Evolutionary conservation across 2,113 vertebrate species (phyloP).

Genomic region (Polypterus senegalus): DNA sequence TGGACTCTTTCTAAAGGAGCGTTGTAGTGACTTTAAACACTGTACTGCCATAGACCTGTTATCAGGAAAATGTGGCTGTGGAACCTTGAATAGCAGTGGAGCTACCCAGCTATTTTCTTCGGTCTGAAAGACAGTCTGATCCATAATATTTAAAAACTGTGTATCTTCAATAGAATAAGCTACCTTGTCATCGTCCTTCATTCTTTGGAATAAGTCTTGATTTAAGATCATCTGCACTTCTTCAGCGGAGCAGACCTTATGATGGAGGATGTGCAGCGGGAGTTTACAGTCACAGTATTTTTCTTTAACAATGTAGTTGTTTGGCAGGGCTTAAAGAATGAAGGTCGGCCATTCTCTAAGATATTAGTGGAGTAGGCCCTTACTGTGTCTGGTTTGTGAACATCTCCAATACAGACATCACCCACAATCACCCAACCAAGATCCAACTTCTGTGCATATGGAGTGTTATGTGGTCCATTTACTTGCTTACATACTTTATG

Average conservation of each 20-base stretch:
- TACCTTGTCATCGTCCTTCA: not conserved
- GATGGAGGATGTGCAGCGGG: too few relatives aligned
- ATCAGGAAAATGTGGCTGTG: not conserved
- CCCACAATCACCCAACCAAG: not conserved
- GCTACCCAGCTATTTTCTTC: conserved; percentile 1
- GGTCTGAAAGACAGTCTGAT: not conserved
- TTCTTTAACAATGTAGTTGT: not conserved
- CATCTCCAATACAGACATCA: not conserved
- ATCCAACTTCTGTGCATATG: not conserved
- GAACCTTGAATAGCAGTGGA: not conserved
- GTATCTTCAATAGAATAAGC: not conserved
- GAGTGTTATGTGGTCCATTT: not conserved
- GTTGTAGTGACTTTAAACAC: not conserved
- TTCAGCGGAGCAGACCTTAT: too few relatives aligned
- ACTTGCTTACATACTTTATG: not conserved
- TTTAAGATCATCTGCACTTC: too few relatives aligned
- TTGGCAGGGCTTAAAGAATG: not conserved
- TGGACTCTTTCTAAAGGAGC: not conserved
- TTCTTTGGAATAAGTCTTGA: not conserved
- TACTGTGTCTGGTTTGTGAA: not conserved
- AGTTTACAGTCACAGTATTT: not conserved
- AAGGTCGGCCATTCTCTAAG: not conserved
- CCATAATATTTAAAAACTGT: not conserved
- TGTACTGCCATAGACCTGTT: not conserved
- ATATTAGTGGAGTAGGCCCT: not conserved